phyloP scores from a whole-genome alignment of 1,140 invertebrate genomes.

The Hormaphis cornu region DNA sequence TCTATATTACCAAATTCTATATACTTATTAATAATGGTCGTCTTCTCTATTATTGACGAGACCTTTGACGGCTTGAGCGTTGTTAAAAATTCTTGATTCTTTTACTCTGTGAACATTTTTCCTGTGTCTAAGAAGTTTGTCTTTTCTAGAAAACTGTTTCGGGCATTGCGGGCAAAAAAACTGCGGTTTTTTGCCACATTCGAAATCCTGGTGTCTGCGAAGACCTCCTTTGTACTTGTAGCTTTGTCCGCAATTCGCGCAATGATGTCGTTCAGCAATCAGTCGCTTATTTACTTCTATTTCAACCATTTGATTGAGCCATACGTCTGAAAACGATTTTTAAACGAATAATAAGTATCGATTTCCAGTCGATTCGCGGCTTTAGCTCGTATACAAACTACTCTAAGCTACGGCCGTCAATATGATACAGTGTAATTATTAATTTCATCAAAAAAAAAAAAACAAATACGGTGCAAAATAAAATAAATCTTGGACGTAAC shows the following conservation, averaged over 20 bases:
- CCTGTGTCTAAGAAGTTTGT: constrained; percentile 38
- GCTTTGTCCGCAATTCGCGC: constrained; percentile 16
- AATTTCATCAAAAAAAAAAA: too few species aligned
- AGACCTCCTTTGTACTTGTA: constrained; percentile 45
- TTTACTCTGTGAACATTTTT: neutral
- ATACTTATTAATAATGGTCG: too few species aligned
- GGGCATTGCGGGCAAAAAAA: constrained; percentile 58
- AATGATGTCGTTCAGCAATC: constrained; percentile 20
- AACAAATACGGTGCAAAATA: too few species aligned
- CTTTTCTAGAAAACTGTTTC: constrained; percentile 51
- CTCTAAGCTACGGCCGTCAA: neutral
- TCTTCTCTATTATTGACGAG: neutral
- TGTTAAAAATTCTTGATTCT: neutral
- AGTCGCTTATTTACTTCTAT: constrained; percentile 16
- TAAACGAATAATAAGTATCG: neutral
- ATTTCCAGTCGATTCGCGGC: neutral
- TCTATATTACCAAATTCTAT: too few species aligned
- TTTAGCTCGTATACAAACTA: neutral
- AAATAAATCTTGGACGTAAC: too few species aligned
- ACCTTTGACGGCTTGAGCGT: neutral
- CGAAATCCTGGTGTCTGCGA: constrained; percentile 53
- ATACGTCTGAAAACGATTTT: neutral
- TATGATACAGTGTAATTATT: too few species aligned
- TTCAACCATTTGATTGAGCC: constrained; percentile 21
- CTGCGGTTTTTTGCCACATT: constrained; percentile 46